Base-by-base conservation (phyloP, 2,113 vertebrate species). In the Xiphias gladius region DNA sequence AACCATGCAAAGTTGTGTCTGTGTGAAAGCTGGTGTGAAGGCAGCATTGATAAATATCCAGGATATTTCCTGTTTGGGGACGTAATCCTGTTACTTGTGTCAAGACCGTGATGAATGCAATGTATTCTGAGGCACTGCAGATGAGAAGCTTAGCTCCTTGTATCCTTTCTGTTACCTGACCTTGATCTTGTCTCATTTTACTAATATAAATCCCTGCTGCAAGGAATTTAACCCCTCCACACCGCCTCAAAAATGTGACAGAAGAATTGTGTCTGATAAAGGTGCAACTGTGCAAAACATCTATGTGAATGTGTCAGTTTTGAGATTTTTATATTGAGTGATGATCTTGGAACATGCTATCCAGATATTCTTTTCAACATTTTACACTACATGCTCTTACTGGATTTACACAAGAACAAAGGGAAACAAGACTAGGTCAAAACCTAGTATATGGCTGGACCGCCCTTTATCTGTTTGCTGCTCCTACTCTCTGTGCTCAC, bases 1-100 rank as follows among this genome's bases (percentile, higher is more conserved):
- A 63, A 72, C 35, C 78, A 85, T 77, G 80, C 88, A 86, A 61
- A 76, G 78, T 80, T 84, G 58, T 74, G 61, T 86, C 46, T 75
- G 41, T 86, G 65, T 84, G 43, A 66, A 71, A 32, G 41, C 64
- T 58, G 22, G 4, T 65, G 58, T 64, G 28, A 65, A 22, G 6
- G 24, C 17, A 62, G 28, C 28, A 35, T 11, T 9, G 22, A 9
- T 13, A 24, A 19, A 68, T 37, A 14, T 46, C 19, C 48, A 43
- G n/a, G 1, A 37, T 54, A 39, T 35, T 66, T 77, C 32, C 32
- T 32, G 13, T 68, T 48, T 65, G 64, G 22, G 30, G 32, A 54
- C 8, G 17, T 63, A 57, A 19, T 30, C 16, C 5, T 35, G 24
- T 65, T 35, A 35, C 41, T 43, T 43, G 17, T 62, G 28, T 52